Percentiles rank a stretch among this genome's conserved stretches.
Evolutionary conservation across 2,797 vertebrate genomes (phyloP).

Genomic region (Passerculus sandwichensis): DNA sequence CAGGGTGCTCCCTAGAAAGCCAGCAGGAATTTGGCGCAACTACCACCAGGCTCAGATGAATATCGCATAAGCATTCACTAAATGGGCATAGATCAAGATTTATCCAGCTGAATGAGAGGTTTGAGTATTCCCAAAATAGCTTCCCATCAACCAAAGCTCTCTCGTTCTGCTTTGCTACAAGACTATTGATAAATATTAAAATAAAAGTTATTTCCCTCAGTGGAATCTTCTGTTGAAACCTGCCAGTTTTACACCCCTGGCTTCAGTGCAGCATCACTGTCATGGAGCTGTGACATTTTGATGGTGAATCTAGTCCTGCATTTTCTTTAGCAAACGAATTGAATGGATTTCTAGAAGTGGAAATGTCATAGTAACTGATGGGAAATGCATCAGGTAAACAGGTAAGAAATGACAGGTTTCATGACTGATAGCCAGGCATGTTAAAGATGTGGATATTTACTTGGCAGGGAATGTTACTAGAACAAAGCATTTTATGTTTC

Average conservation of each 20-base stretch:
- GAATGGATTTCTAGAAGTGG: background rate
- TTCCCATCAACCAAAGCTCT: background rate
- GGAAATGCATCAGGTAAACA: slow-evolving; percentile 27
- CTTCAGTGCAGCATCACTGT: background rate
- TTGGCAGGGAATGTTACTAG: background rate
- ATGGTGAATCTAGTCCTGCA: background rate
- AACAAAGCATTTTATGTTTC: slow-evolving; percentile 8
- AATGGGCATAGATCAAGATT: background rate
- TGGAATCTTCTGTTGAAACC: background rate
- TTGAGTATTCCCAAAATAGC: background rate
- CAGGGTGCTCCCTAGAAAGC: background rate
- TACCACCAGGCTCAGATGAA: background rate
- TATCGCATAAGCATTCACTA: background rate
- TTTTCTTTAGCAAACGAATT: slow-evolving; percentile 1
- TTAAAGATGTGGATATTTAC: slow-evolving; percentile 25
- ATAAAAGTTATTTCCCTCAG: background rate
- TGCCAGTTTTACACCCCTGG: background rate
- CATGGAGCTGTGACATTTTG: background rate
- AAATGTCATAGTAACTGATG: slow-evolving; percentile 21
- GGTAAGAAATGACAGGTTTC: slow-evolving; percentile 35
- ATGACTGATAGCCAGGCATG: slow-evolving; percentile 1
- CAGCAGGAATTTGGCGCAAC: background rate
- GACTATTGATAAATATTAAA: background rate
- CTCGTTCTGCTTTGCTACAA: background rate
- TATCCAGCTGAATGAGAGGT: background rate